Evolutionary conservation across 2,888 invertebrate species (phyloP), one percentile per base, ranked within the genome.

Genomic region (Limnephilus auricula): DNA sequence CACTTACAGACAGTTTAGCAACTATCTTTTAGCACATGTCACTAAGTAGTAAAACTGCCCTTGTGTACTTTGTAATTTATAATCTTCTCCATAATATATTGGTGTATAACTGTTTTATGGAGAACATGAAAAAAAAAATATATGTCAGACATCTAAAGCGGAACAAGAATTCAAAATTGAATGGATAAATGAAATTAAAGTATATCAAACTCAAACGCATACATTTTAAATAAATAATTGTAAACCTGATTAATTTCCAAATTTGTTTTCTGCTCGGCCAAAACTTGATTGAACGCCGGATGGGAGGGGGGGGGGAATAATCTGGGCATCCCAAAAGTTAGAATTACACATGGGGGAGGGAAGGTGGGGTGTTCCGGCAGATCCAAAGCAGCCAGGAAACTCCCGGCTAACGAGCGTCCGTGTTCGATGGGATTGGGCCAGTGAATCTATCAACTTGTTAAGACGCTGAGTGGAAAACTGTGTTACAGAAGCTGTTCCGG

Each of bases 391-490:
- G 40, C 30, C 25, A 40, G 25, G 15, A 65, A 86, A 65, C 5
- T 50, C 50, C 32, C 31, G 31, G 18, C 31, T 86, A 86, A 86
- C 50, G 86, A 86, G 65, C 30, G 86, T n/a, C 50, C 86, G 50
- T 86, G 86, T 86, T 86, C 32, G 50, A 86, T 86, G 50, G 86
- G 32, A 65, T 86, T 65, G 31, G 65, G 6, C 65, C 86, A 31
- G 86, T 30, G 86, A 86, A 86, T 86, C 86, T 65, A 86, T 86
- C 86, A 50, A 86, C 32, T 50, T 65, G 86, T 50, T 86, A 86
- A 86, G 50, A 86, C 31, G 30, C 50, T 84, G 86, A 86, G 65
- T 86, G 86, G 86, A 86, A 86, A 86, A 86, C 86, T 65, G 86
- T 86, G 86, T 86, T 25, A 65, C 31, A 86, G 31, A 32, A 50